Percentiles rank a stretch among this genome's conserved stretches.
Conservation (phyloP, 2,888 invertebrate species). For the Dinocampus coccinellae region DNA sequence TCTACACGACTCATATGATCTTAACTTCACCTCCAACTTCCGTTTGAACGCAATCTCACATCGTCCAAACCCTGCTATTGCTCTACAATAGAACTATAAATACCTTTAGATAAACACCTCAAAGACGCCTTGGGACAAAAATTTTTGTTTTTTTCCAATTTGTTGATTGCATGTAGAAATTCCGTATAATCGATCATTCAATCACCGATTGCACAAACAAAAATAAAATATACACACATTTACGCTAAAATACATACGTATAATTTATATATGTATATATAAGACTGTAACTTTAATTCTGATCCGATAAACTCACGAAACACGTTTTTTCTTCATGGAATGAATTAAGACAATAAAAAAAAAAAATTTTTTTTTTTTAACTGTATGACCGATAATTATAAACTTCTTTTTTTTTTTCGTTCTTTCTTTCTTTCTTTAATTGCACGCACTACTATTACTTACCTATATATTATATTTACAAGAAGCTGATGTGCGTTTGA, state of each 20-base stretch:
- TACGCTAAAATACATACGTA: not conserved
- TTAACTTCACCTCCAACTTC: slow-evolving; percentile 17
- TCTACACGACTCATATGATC: not conserved
- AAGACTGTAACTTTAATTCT: not conserved
- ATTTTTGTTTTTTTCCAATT: slow-evolving; percentile 38
- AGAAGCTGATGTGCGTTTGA: slow-evolving; percentile 27
- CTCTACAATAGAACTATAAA: slow-evolving; percentile 4
- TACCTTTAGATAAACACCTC: slow-evolving; percentile 24
- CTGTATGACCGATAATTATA: not conserved
- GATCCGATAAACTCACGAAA: not conserved
- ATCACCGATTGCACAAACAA: slow-evolving; percentile 27
- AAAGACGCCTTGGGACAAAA: slow-evolving; percentile 25
- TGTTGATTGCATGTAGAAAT: slow-evolving; percentile 28
- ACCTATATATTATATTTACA: slow-evolving; percentile 30
- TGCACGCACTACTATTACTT: slow-evolving; percentile 26
- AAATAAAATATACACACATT: slow-evolving; percentile 7
- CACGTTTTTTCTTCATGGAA: slow-evolving; percentile 17
- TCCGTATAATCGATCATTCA: slow-evolving; percentile 34
- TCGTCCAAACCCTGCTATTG: not conserved
- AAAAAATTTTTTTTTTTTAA: not conserved
- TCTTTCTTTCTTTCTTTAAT: not conserved
- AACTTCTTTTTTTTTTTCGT: not conserved
- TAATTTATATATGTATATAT: not conserved
- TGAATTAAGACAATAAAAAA: not conserved
- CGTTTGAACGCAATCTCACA: slow-evolving; percentile 21